phyloP scores from a whole-genome alignment of 2,797 vertebrate genomes.

The Rhynchonycteris naso region DNA sequence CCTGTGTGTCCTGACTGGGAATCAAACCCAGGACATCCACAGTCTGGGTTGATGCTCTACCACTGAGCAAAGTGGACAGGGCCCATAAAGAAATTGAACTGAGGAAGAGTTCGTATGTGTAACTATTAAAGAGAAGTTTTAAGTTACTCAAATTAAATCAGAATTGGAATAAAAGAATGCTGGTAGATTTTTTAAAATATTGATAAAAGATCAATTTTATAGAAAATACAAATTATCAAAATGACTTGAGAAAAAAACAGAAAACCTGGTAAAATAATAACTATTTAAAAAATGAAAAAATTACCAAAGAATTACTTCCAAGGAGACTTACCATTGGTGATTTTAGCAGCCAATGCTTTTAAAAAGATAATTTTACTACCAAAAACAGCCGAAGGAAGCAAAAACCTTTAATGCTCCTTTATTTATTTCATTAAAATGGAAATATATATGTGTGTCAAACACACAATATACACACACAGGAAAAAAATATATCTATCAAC shows the following conservation, averaged over 20 bases:
- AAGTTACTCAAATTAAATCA: slow-evolving; percentile 9
- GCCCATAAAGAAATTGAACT: neutral
- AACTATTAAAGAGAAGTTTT: neutral
- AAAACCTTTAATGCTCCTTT: neutral
- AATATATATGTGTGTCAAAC: neutral
- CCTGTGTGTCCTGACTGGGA: too few relatives aligned
- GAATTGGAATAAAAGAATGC: slow-evolving; percentile 11
- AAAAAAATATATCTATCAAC: neutral
- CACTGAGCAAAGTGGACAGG: too few relatives aligned
- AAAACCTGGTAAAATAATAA: slow-evolving; percentile 46
- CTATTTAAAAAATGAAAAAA: neutral
- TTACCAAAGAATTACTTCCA: slow-evolving; percentile 8
- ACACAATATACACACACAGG: neutral
- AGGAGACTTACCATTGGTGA: slow-evolving; percentile 27
- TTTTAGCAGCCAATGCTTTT: slow-evolving; percentile 40
- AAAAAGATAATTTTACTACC: neutral
- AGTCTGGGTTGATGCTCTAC: too few relatives aligned
- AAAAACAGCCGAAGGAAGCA: neutral
- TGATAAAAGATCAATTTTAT: neutral
- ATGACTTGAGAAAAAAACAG: slow-evolving; percentile 1
- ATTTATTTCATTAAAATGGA: neutral
- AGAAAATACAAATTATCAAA: slow-evolving; percentile 5
- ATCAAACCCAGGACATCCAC: too few relatives aligned
- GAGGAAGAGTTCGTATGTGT: neutral
- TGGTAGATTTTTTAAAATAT: neutral